A percentile compares a stretch with the other conserved stretches of the same genome.
Evolutionary conservation across 2,888 invertebrate species (phyloP).

Genomic region (Phragmatobia fuliginosa): DNA sequence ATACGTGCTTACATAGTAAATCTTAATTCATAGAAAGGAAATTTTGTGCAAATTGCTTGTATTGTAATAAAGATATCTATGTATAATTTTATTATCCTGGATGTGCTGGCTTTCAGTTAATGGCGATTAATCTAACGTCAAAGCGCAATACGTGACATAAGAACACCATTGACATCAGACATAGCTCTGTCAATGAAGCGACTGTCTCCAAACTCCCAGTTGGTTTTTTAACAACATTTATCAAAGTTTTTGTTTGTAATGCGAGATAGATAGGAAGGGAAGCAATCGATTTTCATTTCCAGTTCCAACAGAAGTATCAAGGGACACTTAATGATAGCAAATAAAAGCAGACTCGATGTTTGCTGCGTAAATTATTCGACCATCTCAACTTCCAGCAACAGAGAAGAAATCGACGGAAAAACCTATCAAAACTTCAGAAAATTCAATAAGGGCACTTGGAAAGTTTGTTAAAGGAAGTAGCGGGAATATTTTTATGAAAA

Average conservation of each 20-base stretch:
- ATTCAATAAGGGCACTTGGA: constrained; percentile 85
- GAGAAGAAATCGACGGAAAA: constrained; percentile 81
- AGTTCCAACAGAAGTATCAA: constrained; percentile 17
- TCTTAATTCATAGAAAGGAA: background rate
- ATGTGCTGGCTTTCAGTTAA: background rate
- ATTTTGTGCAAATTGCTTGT: too few relatives aligned
- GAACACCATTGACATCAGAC: background rate
- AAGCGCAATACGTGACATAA: background rate
- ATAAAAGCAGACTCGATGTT: constrained; percentile 56
- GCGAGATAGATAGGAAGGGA: constrained; percentile 6
- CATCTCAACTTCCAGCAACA: constrained; percentile 74
- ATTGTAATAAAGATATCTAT: background rate
- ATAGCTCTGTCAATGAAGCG: constrained; percentile 10
- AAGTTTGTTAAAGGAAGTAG: constrained; percentile 84
- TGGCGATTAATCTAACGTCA: background rate
- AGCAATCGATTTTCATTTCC: constrained; percentile 21
- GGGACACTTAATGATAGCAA: constrained; percentile 45
- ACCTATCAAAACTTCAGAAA: constrained; percentile 86
- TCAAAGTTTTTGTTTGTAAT: constrained; percentile 8
- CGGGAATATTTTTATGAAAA: constrained; percentile 80
- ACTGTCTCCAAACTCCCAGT: constrained; percentile 9
- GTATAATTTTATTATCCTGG: background rate
- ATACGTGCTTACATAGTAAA: background rate
- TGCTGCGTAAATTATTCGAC: constrained; percentile 74
- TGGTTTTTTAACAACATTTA: constrained; percentile 8